These are phyloP conservation scores for Zalophus californianus DNA, from an alignment of 2,797 vertebrate genomes.

Conservation along the genomic window DNA sequence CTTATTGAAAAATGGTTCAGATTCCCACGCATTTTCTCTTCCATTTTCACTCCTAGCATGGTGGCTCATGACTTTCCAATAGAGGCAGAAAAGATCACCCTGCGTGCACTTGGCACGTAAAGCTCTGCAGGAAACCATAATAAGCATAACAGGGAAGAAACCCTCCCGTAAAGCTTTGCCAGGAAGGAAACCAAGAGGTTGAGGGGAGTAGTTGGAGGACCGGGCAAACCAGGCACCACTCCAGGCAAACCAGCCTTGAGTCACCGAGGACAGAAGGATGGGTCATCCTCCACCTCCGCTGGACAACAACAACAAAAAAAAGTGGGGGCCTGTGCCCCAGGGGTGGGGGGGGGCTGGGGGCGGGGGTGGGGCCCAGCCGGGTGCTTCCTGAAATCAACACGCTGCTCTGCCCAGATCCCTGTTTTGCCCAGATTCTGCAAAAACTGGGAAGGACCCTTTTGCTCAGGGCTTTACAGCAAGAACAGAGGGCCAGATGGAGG, in stretches of 20 bases:
- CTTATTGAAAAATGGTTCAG: not conserved
- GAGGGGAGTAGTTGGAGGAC: not conserved
- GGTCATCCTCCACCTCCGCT: not conserved
- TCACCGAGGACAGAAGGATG: not conserved
- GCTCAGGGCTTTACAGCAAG: not conserved
- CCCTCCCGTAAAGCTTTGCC: not conserved
- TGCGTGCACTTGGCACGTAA: not conserved
- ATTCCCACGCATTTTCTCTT: not conserved
- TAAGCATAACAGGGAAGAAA: not conserved
- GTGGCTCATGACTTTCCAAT: not conserved
- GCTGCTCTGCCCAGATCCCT: conserved; percentile 1
- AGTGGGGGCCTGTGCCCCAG: too few species aligned
- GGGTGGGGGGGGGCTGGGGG: too few species aligned
- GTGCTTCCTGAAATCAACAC: not conserved
- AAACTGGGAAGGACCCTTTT: not conserved
- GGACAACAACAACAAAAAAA: not conserved
- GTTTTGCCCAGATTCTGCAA: not conserved
- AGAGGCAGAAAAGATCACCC: not conserved
- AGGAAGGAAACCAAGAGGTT: not conserved
- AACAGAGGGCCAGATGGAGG: conserved; percentile 63
- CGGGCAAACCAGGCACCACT: not conserved
- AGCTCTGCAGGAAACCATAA: not conserved
- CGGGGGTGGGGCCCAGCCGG: not conserved
- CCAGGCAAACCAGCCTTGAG: not conserved
- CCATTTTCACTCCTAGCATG: not conserved